phyloP scores from a whole-genome alignment of 1,140 invertebrate species.

The Trichonephila clavipes region DNA sequence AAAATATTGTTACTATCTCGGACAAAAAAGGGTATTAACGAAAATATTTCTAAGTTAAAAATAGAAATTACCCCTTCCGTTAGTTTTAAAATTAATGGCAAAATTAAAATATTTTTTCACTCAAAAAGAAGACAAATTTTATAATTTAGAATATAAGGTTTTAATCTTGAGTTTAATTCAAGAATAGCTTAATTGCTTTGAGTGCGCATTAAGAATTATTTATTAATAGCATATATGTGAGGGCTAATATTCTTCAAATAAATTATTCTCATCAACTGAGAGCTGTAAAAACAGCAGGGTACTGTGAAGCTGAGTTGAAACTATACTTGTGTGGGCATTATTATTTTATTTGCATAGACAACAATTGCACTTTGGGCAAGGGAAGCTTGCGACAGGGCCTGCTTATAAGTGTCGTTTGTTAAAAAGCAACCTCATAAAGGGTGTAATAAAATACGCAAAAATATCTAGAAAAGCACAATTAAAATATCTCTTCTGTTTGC shows the following conservation, averaged over 20 bases:
- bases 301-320: neutral
- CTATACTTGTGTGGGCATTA: neutral
- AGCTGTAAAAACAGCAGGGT: constrained; percentile 7
- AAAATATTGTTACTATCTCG: too few relatives aligned
- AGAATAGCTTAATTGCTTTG: too few relatives aligned
- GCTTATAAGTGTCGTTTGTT: constrained; percentile 7
- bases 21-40: too few relatives aligned
- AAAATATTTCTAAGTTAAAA: too few relatives aligned
- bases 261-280: neutral
- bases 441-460: constrained; percentile 49
- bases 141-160: too few relatives aligned
- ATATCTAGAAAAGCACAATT: constrained; percentile 39
- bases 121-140: too few relatives aligned
- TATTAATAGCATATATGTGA: neutral
- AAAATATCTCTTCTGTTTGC: neutral
- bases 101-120: too few relatives aligned
- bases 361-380: constrained; percentile 9
- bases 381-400: neutral
- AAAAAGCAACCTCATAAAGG: constrained; percentile 62
- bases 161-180: too few relatives aligned
- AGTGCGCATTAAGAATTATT: neutral
- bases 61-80: too few relatives aligned
- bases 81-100: too few relatives aligned
- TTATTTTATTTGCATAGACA: constrained; percentile 54
- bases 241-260: constrained; percentile 9